phyloP scores from a whole-genome alignment of 2,113 vertebrate genomes.

The Lophotis ruficrista region DNA sequence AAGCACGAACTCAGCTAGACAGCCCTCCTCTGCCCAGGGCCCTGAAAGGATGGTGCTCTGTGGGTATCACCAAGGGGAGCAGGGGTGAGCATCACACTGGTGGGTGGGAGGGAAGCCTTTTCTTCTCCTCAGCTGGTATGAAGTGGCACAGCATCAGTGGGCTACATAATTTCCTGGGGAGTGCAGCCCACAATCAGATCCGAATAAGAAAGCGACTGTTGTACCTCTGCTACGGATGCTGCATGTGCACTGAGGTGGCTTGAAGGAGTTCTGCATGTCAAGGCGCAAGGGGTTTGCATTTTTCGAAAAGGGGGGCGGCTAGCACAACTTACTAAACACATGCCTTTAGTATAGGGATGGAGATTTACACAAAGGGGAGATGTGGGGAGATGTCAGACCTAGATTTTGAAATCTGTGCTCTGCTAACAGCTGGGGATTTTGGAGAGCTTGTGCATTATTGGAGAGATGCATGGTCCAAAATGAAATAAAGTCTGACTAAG shows the following conservation, averaged over 20 bases:
- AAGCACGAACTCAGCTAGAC: background rate
- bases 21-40: background rate
- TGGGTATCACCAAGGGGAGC: background rate
- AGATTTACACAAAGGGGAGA: background rate
- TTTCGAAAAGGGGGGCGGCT: background rate
- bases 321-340: background rate
- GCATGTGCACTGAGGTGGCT: background rate
- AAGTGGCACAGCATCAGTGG: background rate
- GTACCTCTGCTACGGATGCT: background rate
- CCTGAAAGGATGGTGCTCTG: background rate
- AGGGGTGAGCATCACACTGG: background rate
- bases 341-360: background rate
- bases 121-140: background rate
- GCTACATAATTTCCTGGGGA: background rate
- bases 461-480: background rate
- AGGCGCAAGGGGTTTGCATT: background rate
- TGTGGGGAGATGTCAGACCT: background rate
- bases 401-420: background rate
- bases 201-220: accelerated
- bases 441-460: background rate
- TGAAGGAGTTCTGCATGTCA: background rate
- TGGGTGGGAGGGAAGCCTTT: background rate
- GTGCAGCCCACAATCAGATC: background rate
- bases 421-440: background rate
- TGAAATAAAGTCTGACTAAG: background rate